A percentile compares a stretch with the other conserved stretches of the same genome.
Conservation (phyloP, 2,113 vertebrate genomes). For the Phylloscopus trochiloides region DNA sequence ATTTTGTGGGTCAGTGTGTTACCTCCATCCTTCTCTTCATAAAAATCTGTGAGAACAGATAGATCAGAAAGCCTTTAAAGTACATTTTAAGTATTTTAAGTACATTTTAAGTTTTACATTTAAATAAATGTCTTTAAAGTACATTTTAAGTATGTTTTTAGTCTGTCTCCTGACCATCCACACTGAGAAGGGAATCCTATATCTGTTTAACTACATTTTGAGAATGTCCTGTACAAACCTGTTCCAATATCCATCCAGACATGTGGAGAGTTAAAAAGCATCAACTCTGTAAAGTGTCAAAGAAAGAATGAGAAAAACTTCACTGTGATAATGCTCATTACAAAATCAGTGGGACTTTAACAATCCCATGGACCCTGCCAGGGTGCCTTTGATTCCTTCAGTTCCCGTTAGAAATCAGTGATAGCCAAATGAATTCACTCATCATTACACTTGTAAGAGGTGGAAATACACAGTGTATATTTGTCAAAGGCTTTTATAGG, state of each 20-base stretch:
- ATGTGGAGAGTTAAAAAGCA: not conserved
- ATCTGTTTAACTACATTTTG: not conserved
- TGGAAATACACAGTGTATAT: not conserved
- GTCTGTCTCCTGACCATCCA: not conserved
- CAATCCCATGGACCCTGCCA: not conserved
- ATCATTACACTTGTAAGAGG: not conserved
- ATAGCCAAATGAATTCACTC: not conserved
- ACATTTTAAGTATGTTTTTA: not conserved
- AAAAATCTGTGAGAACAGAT: not conserved
- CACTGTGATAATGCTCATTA: not conserved
- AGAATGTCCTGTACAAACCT: not conserved
- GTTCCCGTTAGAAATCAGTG: not conserved
- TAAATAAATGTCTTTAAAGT: not conserved
- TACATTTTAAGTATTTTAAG: not conserved
- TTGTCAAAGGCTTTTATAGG: not conserved
- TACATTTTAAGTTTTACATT: not conserved
- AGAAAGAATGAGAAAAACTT: not conserved
- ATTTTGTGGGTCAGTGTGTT: not conserved
- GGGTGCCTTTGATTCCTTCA: not conserved
- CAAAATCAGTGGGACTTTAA: not conserved
- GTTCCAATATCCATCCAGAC: not conserved
- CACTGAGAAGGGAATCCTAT: not conserved
- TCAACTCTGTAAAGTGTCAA: not conserved
- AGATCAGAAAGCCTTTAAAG: not conserved
- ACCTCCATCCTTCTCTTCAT: not conserved